Conservation (phyloP, 2,888 invertebrate genomes). For the Antheraea assamensis region DNA sequence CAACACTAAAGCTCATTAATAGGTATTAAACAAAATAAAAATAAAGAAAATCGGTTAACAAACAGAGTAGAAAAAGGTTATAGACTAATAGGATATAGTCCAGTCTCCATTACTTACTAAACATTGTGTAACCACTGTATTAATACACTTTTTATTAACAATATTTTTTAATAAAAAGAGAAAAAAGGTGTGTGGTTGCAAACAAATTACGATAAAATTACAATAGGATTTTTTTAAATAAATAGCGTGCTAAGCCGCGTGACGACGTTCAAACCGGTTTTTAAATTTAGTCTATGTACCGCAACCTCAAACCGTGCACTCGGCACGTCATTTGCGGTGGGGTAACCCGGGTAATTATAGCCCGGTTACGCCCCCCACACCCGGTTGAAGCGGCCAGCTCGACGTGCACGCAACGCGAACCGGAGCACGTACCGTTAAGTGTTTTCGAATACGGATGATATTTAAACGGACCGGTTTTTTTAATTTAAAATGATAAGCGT, state of each 20-base stretch:
- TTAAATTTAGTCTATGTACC: conserved; percentile 7
- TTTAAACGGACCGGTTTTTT: conserved; percentile 1
- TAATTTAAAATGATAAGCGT: conserved; percentile 1
- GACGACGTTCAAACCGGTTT: conserved; percentile 1
- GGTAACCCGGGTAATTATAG: conserved; percentile 34
- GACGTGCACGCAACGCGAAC: not conserved
- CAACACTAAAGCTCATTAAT: too few relatives aligned
- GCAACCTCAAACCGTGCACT: conserved; percentile 24
- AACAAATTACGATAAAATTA: too few relatives aligned
- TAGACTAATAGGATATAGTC: too few relatives aligned
- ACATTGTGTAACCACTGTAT: too few relatives aligned
- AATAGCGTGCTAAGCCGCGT: not conserved
- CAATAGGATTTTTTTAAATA: not conserved
- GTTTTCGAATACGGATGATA: conserved; percentile 4
- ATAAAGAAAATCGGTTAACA: too few relatives aligned
- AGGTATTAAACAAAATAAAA: too few relatives aligned
- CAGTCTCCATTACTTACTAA: too few relatives aligned
- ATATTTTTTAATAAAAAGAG: too few relatives aligned
- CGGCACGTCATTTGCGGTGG: conserved; percentile 35
- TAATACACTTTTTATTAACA: too few relatives aligned
- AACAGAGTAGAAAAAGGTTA: not conserved
- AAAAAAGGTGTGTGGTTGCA: too few relatives aligned
- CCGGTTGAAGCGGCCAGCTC: not conserved
- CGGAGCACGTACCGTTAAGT: conserved; percentile 11
- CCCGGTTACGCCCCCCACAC: conserved; percentile 19